Base-by-base conservation (phyloP, 2,797 vertebrate species). In the Denticeps clupeoides region DNA sequence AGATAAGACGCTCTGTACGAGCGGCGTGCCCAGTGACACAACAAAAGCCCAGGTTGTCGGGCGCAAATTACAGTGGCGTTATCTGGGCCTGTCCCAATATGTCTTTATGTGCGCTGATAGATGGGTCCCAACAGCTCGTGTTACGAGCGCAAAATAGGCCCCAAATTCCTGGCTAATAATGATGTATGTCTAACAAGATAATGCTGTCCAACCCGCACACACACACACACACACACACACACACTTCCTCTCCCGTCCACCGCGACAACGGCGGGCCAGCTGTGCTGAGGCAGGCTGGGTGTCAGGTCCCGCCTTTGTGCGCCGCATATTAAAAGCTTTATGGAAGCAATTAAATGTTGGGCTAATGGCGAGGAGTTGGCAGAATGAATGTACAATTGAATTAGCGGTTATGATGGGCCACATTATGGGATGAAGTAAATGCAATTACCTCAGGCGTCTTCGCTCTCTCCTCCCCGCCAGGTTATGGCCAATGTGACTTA, bases 321-420 rank as follows among this genome's bases (percentile, higher is more conserved):
- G 69, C 83, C 85, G 89, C 89, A 95, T 95, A 93, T 93, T 92
- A 93, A 95, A 83, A 88, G 85, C 90, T 92, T 91, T 89, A 88
- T 89, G 86, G 85, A 85, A 80, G 89, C 88, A 91, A 94, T 95
- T 94, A 94, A 93, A 93, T 85, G 87, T 81, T 82, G 73, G 86
- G 88, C 85, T 93, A 93, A 94, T 91, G 88, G 87, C 81, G 75
- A 82, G 53, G 86, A 90, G 88, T 84, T 89, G 89, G 90, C 90
- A 90, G 87, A 87, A 89, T 81, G 84, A 88, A 85, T 62, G 79
- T 78, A 84, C 84, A 86, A 90, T 90, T 93, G 90, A 93, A 95
- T 94, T 93, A 93, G 86, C 84, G 75, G 85, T 90, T 94, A 89
- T 91, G 89, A 93, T 77, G 78, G 85, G 72, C 69, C 82, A 79